Base-by-base conservation (phyloP, 1,140 invertebrate genomes). In the Ephestia elutella region DNA sequence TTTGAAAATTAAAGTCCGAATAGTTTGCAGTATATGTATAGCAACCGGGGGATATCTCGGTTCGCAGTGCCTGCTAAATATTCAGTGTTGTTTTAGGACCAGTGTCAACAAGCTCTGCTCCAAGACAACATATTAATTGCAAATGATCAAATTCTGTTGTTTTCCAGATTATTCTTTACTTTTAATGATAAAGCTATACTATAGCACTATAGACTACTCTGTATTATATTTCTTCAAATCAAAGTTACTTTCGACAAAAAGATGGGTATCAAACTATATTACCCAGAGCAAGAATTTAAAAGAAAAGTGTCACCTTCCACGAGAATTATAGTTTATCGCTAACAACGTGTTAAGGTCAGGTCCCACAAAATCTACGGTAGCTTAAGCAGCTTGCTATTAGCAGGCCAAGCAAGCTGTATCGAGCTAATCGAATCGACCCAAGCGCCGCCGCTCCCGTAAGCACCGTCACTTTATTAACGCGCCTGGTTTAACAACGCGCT, bases 401-500 rank as follows among this genome's bases (percentile, higher is more conserved):
- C 38, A 44, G 38, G 38, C 10, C 15, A 44, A 44, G 38, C 13
- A 44, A 44, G 10, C 13, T 68, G 69, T 78, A 77, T 73, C 73
- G 62, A 49, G 64, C 74, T 83, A 86, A 83, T 86, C 81, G 77
- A 82, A 82, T 83, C 76, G 75, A 74, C 21, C 21, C 21, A 2
- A 7, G 21, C 21, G 21, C 21, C 77, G 77, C 77, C 68, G 70
- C 71, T 70, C 68, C 72, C 75, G 73, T 80, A 82, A 85, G 83
- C 79, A 82, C 76, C 56, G 64, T 76, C 71, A 79, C 73, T 84
- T 82, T 84, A 86, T 80, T 84, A 80, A 80, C 82, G 58, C 73
- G 54, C 75, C 66, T 78, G 70, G 76, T 80, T 79, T 75, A 76
- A 78, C 75, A 73, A 59, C 32, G 32, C 32, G 32, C 32, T 35